Percentiles rank a stretch among this genome's conserved stretches.
These are phyloP conservation scores for Datnioides undecimradiatus DNA, from an alignment of 2,113 vertebrate species.

Conservation along the genomic window DNA sequence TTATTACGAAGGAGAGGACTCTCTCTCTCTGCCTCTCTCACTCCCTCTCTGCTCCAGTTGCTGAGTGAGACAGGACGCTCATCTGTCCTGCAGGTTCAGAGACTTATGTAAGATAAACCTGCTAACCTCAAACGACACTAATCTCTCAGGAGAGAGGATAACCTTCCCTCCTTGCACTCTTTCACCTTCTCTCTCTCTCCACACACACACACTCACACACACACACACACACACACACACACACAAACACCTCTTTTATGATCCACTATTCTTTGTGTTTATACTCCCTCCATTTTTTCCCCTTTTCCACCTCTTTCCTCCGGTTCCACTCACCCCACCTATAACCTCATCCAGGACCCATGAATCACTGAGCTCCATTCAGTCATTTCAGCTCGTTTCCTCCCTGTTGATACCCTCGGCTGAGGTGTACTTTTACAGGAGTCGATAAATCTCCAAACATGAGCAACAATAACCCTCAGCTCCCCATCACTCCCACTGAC, in stretches of 20 bases:
- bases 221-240: background rate
- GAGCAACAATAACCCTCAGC: constrained; percentile 25
- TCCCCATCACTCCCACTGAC: constrained; percentile 19
- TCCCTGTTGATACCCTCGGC: constrained; percentile 14
- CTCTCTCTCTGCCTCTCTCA: background rate
- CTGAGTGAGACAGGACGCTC: constrained; percentile 46
- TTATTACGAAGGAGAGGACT: background rate
- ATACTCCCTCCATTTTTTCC: background rate
- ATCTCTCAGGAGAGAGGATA: constrained; percentile 77
- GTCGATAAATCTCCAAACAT: constrained; percentile 38
- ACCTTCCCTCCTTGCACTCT: constrained; percentile 46
- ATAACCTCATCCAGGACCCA: constrained; percentile 18
- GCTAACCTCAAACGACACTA: constrained; percentile 77
- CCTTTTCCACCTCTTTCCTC: background rate
- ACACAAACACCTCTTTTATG: constrained; percentile 2
- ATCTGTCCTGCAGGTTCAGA: constrained; percentile 60
- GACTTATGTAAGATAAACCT: constrained; percentile 76
- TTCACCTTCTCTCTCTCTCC: constrained; percentile 29
- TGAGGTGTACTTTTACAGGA: constrained; percentile 27
- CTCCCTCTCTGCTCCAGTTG: constrained; percentile 9
- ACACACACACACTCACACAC: background rate
- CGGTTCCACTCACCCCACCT: constrained; percentile 1
- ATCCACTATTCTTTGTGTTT: constrained; percentile 20
- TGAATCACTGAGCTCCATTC: constrained; percentile 34
- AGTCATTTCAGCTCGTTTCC: constrained; percentile 36